Evolutionary conservation across 2,888 invertebrate genomes (phyloP).

Genomic region (Acleris laterana): DNA sequence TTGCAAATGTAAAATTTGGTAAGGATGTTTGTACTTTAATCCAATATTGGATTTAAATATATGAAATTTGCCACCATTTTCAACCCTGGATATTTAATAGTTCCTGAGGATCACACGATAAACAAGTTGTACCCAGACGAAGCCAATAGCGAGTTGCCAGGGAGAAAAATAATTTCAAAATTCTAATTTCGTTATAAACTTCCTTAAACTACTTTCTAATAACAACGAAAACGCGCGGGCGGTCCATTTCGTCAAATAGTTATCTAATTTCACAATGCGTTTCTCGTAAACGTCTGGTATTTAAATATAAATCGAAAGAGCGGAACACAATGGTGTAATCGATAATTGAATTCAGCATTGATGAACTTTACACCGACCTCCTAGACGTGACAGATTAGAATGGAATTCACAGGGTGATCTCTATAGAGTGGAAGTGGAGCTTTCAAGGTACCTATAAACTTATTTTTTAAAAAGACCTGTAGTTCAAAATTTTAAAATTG

Average conservation of each 20-base stretch:
- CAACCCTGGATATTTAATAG: no score
- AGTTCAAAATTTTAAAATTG: not conserved
- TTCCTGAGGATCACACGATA: no score
- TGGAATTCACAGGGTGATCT: conserved; percentile 65
- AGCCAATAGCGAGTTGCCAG: no score
- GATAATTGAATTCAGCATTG: conserved; percentile 84
- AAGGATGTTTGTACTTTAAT: no score
- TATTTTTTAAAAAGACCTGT: not conserved
- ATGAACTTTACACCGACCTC: conserved; percentile 84
- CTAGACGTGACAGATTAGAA: conserved; percentile 84
- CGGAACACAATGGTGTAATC: conserved; percentile 83
- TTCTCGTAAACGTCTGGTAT: conserved; percentile 82
- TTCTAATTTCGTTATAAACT: not conserved
- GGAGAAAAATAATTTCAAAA: no score
- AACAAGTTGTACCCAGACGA: no score
- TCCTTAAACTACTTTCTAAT: conserved; percentile 31
- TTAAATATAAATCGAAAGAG: conserved; percentile 84
- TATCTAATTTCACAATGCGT: conserved; percentile 80
- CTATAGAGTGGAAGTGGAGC: conserved; percentile 53
- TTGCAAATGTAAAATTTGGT: no score
- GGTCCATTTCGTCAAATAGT: conserved; percentile 74
- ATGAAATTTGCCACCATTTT: no score
- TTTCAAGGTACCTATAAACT: not conserved
- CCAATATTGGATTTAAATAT: no score
- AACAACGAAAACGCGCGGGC: conserved; percentile 59